Base-by-base conservation (phyloP, 2,113 vertebrate genomes). In the Eurypyga helias region DNA sequence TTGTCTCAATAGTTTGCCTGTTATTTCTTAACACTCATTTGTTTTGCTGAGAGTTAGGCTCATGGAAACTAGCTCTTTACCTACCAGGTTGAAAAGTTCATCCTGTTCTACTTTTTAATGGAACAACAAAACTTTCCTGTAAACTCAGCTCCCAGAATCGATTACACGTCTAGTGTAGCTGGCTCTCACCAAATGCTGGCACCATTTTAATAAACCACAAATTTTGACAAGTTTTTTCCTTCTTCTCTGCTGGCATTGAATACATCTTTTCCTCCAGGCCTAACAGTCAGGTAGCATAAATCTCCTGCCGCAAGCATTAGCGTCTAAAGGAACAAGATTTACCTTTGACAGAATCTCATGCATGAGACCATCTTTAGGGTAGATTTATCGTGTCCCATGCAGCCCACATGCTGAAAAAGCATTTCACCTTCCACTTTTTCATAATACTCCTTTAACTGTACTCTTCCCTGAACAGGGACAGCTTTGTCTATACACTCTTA, bases 1-100 rank as follows among this genome's bases (percentile, higher is more conserved):
- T 18, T 19, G 29, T 51, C 49, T 90, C 84, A 75, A 78, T 7
- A 89, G 61, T 87, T 76, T 84, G 72, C 45, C 21, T 87, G 14
- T n/a, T 90, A 34, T 82, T 83, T 89, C 67, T 89, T 62, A 89
- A 46, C 25, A 17, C 13, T 43, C 17, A 9, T 67, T 91, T 88
- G 36, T 92, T 96, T 92, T 91, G 48, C 58, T 94, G 83, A 73
- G 60, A 66, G 61, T 51, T 67, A 83, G 64, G 49, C 45, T 52
- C 11, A 28, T 64, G 65, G 85, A 96, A 94, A 89, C 76, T 29
- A 92, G 45, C 54, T 92, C 55, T 96, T 85, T 60, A 96, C 86
- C 91, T 87, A 48, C 33, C 6, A 61, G 57, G 86, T 82, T 95
- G 86, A 96, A 96, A 97, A 97, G 90, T 96, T 96, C 86, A 95